A percentile compares a stretch with the other conserved stretches of the same genome.
Evolutionary conservation across 2,888 invertebrate species (phyloP).

Genomic region (Petrophora chlorosata): DNA sequence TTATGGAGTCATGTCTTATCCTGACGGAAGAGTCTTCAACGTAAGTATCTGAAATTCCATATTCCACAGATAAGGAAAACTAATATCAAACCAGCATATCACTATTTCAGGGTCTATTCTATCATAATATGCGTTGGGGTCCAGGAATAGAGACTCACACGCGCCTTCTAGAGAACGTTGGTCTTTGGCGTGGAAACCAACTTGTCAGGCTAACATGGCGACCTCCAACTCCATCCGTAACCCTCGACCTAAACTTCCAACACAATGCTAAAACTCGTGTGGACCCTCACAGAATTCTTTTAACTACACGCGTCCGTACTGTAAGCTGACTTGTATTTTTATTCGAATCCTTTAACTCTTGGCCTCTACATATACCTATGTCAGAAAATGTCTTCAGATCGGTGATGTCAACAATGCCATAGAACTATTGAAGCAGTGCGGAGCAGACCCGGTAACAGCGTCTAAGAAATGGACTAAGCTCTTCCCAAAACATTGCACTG

Average conservation of each 20-base stretch:
- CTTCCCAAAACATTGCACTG: slow-evolving; percentile 64
- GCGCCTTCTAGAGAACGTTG: slow-evolving; percentile 76
- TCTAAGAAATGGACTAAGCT: slow-evolving; percentile 58
- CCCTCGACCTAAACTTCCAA: slow-evolving; percentile 51
- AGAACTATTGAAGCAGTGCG: slow-evolving; percentile 62
- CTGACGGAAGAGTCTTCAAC: slow-evolving; percentile 44
- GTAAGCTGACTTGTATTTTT: slow-evolving; percentile 38
- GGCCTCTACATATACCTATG: no score
- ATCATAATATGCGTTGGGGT: slow-evolving; percentile 80
- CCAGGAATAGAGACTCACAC: slow-evolving; percentile 79
- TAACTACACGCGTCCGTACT: slow-evolving; percentile 37
- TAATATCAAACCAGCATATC: no score
- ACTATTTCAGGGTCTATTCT: slow-evolving; percentile 71
- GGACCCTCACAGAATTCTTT: slow-evolving; percentile 47
- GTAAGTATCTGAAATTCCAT: slow-evolving; percentile 10
- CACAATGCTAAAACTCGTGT: slow-evolving; percentile 42
- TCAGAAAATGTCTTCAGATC: slow-evolving; percentile 43
- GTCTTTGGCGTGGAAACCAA: slow-evolving; percentile 78
- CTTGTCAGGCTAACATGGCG: slow-evolving; percentile 73
- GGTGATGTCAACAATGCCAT: slow-evolving; percentile 64
- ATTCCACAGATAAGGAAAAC: no score
- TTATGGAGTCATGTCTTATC: slow-evolving; percentile 78
- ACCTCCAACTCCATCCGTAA: slow-evolving; percentile 50
- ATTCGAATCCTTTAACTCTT: no score
- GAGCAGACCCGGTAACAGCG: slow-evolving; percentile 54